A percentile compares a stretch with the other conserved stretches of the same genome.
These are phyloP conservation scores for Drosophila meridiana DNA, from an alignment of 2,888 invertebrate genomes.

Conservation along the genomic window DNA sequence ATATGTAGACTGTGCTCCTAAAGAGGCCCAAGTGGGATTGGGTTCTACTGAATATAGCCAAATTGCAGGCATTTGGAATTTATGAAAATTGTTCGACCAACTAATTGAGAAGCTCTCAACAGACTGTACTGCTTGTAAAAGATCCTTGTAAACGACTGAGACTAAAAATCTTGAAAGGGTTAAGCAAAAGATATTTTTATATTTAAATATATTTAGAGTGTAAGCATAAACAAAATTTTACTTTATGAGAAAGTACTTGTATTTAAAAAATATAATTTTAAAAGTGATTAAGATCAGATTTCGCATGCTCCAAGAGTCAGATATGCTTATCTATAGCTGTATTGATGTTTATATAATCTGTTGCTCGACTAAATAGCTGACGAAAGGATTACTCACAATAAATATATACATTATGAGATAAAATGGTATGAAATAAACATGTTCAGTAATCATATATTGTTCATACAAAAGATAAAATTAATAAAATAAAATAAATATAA, in stretches of 20 bases:
- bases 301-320: background rate
- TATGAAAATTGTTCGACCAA: conserved; percentile 54
- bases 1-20: conserved; percentile 20
- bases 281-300: background rate
- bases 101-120: conserved; percentile 32
- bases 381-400: too few relatives aligned
- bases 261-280: background rate
- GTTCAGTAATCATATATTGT: too few relatives aligned
- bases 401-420: too few relatives aligned
- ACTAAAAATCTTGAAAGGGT: background rate
- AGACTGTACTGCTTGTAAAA: conserved; percentile 24
- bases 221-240: background rate
- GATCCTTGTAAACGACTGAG: conserved; percentile 5
- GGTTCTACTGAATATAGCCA: conserved; percentile 5
- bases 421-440: too few relatives aligned
- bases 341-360: too few relatives aligned
- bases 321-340: too few relatives aligned
- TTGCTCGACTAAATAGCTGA: too few relatives aligned
- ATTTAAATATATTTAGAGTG: background rate
- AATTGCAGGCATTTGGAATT: conserved; percentile 41
- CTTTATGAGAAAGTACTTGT: background rate
- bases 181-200: background rate
- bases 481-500: too few relatives aligned
- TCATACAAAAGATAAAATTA: too few relatives aligned
- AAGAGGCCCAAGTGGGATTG: background rate